Conservation (phyloP, 2,113 vertebrate genomes). For the Heterochromis multidens region DNA sequence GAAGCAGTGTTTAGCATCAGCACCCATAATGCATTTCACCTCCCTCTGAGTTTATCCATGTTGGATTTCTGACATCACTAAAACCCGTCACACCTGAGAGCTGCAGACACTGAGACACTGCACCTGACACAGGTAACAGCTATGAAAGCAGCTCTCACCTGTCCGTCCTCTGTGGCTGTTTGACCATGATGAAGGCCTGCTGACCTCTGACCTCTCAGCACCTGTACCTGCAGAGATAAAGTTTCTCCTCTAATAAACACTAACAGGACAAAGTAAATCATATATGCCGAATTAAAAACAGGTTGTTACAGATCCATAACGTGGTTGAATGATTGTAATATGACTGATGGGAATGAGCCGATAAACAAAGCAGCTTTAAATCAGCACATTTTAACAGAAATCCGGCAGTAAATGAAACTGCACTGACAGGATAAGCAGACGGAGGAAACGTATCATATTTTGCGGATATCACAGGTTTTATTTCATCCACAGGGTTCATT, state of each 20-base stretch:
- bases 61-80: too few species aligned
- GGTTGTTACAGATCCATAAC: background rate
- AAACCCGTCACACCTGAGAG: too few species aligned
- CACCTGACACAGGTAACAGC: background rate
- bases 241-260: background rate
- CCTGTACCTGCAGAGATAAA: background rate
- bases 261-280: background rate
- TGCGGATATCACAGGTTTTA: too few species aligned
- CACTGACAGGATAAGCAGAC: background rate
- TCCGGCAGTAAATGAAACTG: background rate
- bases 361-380: background rate
- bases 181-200: slow-evolving; percentile 23
- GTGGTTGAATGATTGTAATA: background rate
- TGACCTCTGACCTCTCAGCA: slow-evolving; percentile 1
- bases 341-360: background rate
- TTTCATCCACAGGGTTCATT: background rate
- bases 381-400: background rate
- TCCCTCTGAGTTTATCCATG: background rate
- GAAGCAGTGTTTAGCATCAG: background rate
- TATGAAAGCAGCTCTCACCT: background rate
- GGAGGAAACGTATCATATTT: too few species aligned
- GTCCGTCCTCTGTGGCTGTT: slow-evolving; percentile 16
- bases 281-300: background rate
- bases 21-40: background rate
- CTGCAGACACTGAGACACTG: too few species aligned